These are phyloP conservation scores for Pollenia griseotomentosa DNA, from an alignment of 2,888 invertebrate species.

Conservation along the genomic window DNA sequence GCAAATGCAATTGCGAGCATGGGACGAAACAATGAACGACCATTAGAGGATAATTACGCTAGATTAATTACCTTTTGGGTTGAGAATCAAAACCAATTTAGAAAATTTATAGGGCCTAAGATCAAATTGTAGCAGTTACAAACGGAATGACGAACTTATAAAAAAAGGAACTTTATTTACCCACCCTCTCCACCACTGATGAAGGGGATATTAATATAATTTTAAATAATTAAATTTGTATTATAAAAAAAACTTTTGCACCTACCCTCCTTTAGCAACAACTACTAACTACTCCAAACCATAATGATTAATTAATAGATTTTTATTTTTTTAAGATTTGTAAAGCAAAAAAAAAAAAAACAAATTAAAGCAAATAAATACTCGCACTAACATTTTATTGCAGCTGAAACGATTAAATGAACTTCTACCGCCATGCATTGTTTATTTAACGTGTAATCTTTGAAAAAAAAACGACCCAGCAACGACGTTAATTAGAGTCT, in stretches of 20 bases:
- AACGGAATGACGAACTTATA: too few relatives aligned
- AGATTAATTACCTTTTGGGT: too few relatives aligned
- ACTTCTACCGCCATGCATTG: slow-evolving; percentile 14
- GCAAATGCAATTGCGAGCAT: too few relatives aligned
- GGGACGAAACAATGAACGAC: too few relatives aligned
- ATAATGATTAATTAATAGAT: slow-evolving; percentile 53
- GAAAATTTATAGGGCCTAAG: too few relatives aligned
- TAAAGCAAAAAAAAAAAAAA: slow-evolving; percentile 29
- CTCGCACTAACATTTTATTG: slow-evolving; percentile 23
- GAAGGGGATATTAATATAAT: too few relatives aligned
- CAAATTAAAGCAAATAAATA: slow-evolving; percentile 14
- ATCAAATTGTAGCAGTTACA: too few relatives aligned
- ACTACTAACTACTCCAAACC: slow-evolving; percentile 31
- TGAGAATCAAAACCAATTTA: too few relatives aligned
- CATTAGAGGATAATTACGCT: too few relatives aligned
- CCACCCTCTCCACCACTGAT: too few relatives aligned
- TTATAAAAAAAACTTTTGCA: neutral
- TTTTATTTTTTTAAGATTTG: slow-evolving; percentile 46
- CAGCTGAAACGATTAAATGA: slow-evolving; percentile 45
- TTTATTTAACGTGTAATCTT: slow-evolving; percentile 1
- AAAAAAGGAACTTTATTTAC: too few relatives aligned
- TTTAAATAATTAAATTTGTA: too few relatives aligned
- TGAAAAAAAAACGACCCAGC: slow-evolving; percentile 50
- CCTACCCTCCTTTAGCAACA: neutral
- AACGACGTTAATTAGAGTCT: slow-evolving; percentile 66